Evolutionary conservation across 2,797 vertebrate genomes (phyloP).

Genomic region (Sebastolobus altivelis): DNA sequence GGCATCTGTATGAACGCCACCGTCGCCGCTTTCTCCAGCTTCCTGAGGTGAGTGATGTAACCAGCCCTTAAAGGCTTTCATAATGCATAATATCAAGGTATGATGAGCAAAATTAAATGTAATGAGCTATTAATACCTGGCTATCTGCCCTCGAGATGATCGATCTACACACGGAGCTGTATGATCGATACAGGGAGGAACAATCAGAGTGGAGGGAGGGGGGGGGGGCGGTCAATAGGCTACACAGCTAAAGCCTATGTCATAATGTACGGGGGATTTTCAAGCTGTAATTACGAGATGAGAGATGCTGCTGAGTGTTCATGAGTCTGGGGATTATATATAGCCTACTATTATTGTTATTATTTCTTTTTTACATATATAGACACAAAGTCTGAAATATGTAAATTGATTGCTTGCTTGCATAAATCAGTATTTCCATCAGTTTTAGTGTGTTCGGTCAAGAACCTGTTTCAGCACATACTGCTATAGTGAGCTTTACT

Average conservation of each 20-base stretch:
- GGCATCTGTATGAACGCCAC: slow-evolving; percentile 96
- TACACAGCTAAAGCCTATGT: neutral
- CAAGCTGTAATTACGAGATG: slow-evolving; percentile 42
- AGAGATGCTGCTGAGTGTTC: slow-evolving; percentile 20
- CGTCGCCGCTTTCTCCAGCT: slow-evolving; percentile 93
- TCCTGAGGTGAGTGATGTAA: slow-evolving; percentile 89
- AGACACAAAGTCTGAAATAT: neutral
- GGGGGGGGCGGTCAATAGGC: slow-evolving; percentile 1
- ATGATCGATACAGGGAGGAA: neutral
- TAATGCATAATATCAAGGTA: slow-evolving; percentile 3
- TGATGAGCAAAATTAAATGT: neutral
- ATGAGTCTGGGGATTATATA: slow-evolving; percentile 25
- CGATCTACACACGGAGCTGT: neutral
- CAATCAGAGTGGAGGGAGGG: neutral
- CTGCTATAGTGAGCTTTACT: neutral
- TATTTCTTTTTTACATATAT: neutral
- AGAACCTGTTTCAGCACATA: neutral
- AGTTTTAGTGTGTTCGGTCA: neutral
- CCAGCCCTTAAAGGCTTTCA: slow-evolving; percentile 16
- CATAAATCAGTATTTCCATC: neutral
- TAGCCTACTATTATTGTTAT: neutral
- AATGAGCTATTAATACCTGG: neutral
- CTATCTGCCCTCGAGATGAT: neutral
- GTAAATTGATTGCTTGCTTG: neutral
- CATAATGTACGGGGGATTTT: slow-evolving; percentile 31